These are phyloP conservation scores for Dolichoris vasculosae DNA, from an alignment of 1,140 invertebrate species.

Conservation along the genomic window DNA sequence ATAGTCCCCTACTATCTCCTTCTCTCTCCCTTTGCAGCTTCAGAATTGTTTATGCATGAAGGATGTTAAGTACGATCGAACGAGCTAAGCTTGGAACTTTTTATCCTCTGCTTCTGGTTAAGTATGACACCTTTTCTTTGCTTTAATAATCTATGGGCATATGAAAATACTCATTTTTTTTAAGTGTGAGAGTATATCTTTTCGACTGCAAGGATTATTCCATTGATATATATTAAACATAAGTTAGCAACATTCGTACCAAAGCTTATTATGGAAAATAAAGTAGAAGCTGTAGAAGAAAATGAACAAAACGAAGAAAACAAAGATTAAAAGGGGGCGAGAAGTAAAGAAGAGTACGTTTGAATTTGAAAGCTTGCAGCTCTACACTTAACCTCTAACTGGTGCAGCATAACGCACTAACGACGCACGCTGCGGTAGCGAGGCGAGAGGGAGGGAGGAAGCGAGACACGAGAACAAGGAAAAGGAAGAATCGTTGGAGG, in stretches of 20 bases:
- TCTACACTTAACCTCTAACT: conserved; percentile 43
- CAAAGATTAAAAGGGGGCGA: background rate
- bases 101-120: background rate
- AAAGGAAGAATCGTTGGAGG: conserved; percentile 53
- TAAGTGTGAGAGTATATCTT: background rate
- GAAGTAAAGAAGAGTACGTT: background rate
- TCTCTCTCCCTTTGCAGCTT: conserved; percentile 32
- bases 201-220: background rate
- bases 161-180: background rate
- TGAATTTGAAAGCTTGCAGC: background rate
- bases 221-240: background rate
- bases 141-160: background rate
- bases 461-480: conserved; percentile 39
- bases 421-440: conserved; percentile 47
- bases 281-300: background rate
- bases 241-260: background rate
- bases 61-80: conserved; percentile 8
- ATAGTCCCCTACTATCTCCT: conserved; percentile 4
- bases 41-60: conserved; percentile 31
- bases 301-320: background rate
- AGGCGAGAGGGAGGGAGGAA: conserved; percentile 41
- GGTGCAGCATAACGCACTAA: conserved; percentile 35
- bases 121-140: background rate
- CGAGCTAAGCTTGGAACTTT: background rate
- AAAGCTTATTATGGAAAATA: too few relatives aligned